Conservation (phyloP, 2,797 vertebrate species). For the Crax fasciolata region DNA sequence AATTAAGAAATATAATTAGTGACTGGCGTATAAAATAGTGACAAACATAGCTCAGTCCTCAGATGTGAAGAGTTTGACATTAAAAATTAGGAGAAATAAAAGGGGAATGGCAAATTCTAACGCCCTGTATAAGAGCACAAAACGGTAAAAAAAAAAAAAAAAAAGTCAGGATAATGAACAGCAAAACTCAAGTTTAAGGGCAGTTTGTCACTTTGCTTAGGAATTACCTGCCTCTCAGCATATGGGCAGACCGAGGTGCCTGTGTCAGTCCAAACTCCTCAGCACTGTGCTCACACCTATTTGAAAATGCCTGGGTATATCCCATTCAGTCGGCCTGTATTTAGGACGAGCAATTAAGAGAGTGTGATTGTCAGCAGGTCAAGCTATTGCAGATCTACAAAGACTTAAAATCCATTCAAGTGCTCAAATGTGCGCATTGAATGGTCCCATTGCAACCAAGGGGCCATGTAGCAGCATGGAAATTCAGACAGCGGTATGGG, state of each 20-base stretch:
- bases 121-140: neutral
- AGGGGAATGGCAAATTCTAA: neutral
- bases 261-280: neutral
- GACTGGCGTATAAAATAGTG: neutral
- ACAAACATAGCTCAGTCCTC: neutral
- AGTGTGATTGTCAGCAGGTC: slow-evolving; percentile 11
- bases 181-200: neutral
- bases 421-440: neutral
- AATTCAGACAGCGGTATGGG: neutral
- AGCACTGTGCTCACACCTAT: neutral
- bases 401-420: slow-evolving; percentile 30
- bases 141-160: neutral
- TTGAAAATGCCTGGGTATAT: neutral
- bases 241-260: neutral
- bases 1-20: neutral
- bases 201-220: neutral
- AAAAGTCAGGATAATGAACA: neutral
- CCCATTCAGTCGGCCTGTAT: neutral
- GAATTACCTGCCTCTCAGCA: neutral
- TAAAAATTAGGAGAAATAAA: neutral
- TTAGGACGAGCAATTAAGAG: slow-evolving; percentile 17
- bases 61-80: neutral
- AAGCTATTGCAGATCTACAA: slow-evolving; percentile 29
- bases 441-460: neutral
- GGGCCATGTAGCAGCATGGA: neutral